Percentiles rank a stretch among this genome's conserved stretches.
Evolutionary conservation across 1,140 invertebrate species (phyloP).

Genomic region (Trichonephila inaurata): DNA sequence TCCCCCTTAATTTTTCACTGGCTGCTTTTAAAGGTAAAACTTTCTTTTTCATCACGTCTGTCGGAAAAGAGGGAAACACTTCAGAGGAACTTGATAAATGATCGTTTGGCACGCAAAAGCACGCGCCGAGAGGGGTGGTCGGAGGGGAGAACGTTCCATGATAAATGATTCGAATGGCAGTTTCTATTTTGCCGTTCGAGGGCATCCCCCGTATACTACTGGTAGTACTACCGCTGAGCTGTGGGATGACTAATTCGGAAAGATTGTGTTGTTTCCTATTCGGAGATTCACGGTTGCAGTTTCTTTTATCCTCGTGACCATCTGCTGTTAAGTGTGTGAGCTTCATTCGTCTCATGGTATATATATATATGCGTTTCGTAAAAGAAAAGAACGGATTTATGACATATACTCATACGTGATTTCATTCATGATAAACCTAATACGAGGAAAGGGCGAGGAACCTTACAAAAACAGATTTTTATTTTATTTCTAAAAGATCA

Average conservation of each 20-base stretch:
- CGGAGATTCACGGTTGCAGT: not conserved
- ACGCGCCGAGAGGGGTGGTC: constrained; percentile 22
- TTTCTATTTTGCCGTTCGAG: constrained; percentile 21
- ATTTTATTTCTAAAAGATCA: no score
- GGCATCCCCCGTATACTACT: not conserved
- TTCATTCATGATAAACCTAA: no score
- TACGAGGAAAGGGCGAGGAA: no score
- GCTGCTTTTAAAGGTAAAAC: constrained; percentile 37
- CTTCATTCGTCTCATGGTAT: not conserved
- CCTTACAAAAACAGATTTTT: no score
- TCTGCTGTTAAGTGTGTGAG: not conserved
- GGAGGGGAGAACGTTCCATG: not conserved
- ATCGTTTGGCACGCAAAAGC: constrained; percentile 50
- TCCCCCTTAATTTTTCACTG: not conserved
- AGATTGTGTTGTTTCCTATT: constrained; percentile 31
- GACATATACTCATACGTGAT: no score
- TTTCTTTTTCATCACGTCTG: constrained; percentile 27
- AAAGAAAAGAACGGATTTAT: not conserved
- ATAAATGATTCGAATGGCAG: constrained; percentile 37
- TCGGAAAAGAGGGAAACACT: constrained; percentile 32
- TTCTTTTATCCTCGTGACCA: not conserved
- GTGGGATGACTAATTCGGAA: constrained; percentile 42
- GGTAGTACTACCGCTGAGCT: not conserved
- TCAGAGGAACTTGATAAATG: constrained; percentile 55
- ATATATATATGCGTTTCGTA: not conserved